Evolutionary conservation across 2,113 vertebrate species (phyloP), one percentile per base, ranked within the genome.

Genomic region (Merops nubicus): DNA sequence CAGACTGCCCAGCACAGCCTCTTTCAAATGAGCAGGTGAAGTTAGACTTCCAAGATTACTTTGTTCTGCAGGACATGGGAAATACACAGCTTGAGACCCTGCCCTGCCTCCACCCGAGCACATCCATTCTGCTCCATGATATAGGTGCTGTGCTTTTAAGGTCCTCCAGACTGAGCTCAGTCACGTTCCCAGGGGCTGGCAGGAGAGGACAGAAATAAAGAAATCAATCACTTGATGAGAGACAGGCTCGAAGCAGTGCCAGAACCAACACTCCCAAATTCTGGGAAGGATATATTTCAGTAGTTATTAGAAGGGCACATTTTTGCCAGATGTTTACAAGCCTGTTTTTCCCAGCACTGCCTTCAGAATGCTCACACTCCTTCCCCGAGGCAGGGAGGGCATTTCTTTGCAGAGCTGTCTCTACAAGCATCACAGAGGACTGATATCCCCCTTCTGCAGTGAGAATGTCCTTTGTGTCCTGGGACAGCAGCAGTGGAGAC

Each of bases 1-100:
- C 26, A 20, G 4, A 1, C 1, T 56, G 12, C 26, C 28, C 28
- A 20, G 3, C 4, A 28, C 83, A 76, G 34, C 25, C 47, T 36
- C 29, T 50, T 67, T 2, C 40, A 11, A 29, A 36, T 2, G 4
- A 29, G 8, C 22, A 21, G 51, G 53, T 4, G 15, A 16, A 72
- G 54, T 4, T 2, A 8, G 7, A 25, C 10, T 43, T 53, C 5
- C 1, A 2, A 40, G 43, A 43, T 13, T 1, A 15, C 25, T 40
- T 10, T 33, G 28, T 34, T 50, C 73, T 22, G 31, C 36, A 43
- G 74, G 22, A 51, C 14, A 21, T 25, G 8, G 38, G 25, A n/a
- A 17, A 26, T 1, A 11, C 28, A 12, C 23, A 53, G 26, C 22
- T 3, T 7, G 22, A 48, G 51, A 7, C 50, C 31, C 45, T 23